These are phyloP conservation scores for Myotis daubentonii DNA, from an alignment of 2,797 vertebrate genomes.

Conservation along the genomic window DNA sequence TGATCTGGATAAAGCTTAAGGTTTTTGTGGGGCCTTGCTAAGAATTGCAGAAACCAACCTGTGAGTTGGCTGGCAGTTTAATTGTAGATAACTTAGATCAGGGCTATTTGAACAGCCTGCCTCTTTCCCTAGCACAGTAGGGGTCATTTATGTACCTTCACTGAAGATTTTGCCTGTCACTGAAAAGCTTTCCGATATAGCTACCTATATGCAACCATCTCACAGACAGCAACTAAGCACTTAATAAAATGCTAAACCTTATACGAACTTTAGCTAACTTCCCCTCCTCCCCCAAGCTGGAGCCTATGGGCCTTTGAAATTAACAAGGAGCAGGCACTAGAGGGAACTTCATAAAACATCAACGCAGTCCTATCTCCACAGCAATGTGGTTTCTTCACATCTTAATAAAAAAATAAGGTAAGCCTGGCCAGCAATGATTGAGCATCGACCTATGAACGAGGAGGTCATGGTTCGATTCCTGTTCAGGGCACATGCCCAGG, in stretches of 20 bases:
- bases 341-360: slow-evolving; percentile 23
- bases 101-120: background rate
- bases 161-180: background rate
- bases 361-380: background rate
- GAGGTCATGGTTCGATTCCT: too few relatives aligned
- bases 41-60: slow-evolving; percentile 24
- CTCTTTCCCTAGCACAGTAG: background rate
- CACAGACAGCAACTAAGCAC: background rate
- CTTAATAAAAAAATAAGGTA: slow-evolving; percentile 48
- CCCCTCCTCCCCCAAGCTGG: slow-evolving; percentile 30
- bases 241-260: slow-evolving; percentile 33
- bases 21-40: background rate
- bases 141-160: background rate
- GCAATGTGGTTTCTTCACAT: slow-evolving; percentile 35
- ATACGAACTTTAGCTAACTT: background rate
- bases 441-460: too few relatives aligned
- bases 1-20: background rate
- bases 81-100: background rate
- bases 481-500: too few relatives aligned
- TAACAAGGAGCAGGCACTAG: slow-evolving; percentile 4
- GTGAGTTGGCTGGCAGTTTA: background rate
- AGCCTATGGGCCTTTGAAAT: slow-evolving; percentile 45
- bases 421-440: too few relatives aligned
- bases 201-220: background rate
- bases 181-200: background rate